phyloP scores from a whole-genome alignment of 2,888 invertebrate species.

The Melinaea menophilus region DNA sequence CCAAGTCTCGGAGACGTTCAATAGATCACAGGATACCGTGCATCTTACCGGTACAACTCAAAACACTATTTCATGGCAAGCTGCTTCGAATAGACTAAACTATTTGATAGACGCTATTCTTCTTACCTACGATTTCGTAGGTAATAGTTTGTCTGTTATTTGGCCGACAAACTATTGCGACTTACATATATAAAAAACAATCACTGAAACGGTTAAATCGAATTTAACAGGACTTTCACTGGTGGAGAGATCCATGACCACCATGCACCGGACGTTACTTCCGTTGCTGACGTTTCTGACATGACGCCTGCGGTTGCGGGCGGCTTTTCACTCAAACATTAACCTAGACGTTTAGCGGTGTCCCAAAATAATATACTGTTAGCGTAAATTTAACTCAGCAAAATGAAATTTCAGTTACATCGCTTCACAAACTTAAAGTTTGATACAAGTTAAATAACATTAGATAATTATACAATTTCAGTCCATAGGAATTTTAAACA shows the following conservation, averaged over 20 bases:
- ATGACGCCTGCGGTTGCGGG: constrained; percentile 23
- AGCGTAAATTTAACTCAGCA: background rate
- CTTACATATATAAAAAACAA: too few species aligned
- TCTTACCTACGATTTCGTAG: background rate
- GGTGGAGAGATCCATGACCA: background rate
- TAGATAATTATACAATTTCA: background rate
- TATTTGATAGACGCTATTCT: constrained; percentile 3
- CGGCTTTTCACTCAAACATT: constrained; percentile 27
- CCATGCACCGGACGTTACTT: constrained; percentile 14
- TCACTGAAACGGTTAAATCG: too few species aligned
- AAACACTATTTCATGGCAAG: background rate
- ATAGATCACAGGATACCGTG: background rate
- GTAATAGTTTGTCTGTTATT: too few species aligned
- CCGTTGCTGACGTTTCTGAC: constrained; percentile 13
- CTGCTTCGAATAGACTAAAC: background rate
- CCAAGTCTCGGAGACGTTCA: background rate
- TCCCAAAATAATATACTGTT: constrained; percentile 25
- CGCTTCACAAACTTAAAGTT: too few species aligned
- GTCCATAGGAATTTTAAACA: too few species aligned
- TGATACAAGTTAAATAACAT: background rate
- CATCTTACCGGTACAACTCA: background rate
- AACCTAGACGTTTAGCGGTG: constrained; percentile 23
- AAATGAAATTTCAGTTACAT: too few species aligned
- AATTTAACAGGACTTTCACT: too few species aligned
- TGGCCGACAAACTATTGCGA: too few species aligned